These are phyloP conservation scores for Sepioteuthis lessoniana DNA, from an alignment of 2,888 invertebrate genomes.

Conservation along the genomic window DNA sequence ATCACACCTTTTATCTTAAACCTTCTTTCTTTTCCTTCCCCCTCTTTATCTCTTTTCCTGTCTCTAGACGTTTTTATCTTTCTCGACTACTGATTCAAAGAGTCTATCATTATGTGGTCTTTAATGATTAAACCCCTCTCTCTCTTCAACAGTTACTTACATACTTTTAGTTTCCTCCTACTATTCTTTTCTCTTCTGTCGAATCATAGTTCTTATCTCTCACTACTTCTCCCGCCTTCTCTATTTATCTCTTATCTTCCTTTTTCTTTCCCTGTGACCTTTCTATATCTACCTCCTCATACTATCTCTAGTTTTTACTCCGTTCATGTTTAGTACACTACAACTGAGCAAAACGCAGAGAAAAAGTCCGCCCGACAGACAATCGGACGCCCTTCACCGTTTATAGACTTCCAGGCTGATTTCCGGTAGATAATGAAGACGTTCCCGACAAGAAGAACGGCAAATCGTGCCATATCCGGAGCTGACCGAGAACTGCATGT, in stretches of 20 bases:
- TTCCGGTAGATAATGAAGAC: conserved; percentile 33
- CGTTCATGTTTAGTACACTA: too few relatives aligned
- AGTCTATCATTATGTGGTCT: too few relatives aligned
- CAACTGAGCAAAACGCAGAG: neutral
- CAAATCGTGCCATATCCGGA: conserved; percentile 33
- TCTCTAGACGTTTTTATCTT: neutral
- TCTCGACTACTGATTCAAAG: too few relatives aligned
- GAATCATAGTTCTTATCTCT: neutral
- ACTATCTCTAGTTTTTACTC: too few relatives aligned
- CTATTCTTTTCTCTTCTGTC: neutral
- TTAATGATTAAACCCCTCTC: too few relatives aligned
- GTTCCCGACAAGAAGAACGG: conserved; percentile 20
- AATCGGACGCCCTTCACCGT: neutral
- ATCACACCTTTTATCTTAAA: neutral
- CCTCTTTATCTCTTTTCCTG: neutral
- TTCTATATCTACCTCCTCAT: neutral
- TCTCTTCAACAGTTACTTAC: neutral
- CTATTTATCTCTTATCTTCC: neutral
- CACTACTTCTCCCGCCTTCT: neutral
- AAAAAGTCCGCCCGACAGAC: neutral
- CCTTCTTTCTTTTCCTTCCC: neutral
- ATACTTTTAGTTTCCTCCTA: neutral
- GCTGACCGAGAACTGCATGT: conserved; percentile 2
- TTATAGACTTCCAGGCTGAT: conserved; percentile 23
- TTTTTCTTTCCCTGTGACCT: neutral